These are phyloP conservation scores for Eudyptes chrysolophus DNA, from an alignment of 2,113 vertebrate species.

Conservation along the genomic window DNA sequence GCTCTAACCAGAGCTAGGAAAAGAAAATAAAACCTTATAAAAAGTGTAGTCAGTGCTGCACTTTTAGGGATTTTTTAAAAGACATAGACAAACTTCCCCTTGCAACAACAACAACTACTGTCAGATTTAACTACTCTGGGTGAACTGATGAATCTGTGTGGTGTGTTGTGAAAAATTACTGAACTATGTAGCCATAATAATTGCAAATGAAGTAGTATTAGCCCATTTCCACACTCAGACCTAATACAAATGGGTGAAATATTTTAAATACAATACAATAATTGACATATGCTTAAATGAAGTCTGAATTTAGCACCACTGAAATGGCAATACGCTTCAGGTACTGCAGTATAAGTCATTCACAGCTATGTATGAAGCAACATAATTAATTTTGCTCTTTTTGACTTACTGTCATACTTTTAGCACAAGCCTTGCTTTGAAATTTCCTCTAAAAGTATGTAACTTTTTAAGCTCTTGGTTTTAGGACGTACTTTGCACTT, in stretches of 20 bases:
- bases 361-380: not conserved
- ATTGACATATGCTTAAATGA: not conserved
- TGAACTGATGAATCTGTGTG: not conserved
- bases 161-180: not conserved
- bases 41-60: not conserved
- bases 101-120: not conserved
- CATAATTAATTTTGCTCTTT: not conserved
- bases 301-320: not conserved
- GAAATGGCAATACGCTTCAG: not conserved
- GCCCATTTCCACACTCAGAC: not conserved
- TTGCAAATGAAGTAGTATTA: not conserved
- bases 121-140: not conserved
- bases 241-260: not conserved
- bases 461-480: not conserved
- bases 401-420: not conserved
- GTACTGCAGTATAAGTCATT: not conserved
- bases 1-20: not conserved
- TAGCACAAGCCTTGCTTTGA: not conserved
- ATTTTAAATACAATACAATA: not conserved
- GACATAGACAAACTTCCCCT: fast-evolving
- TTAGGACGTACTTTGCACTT: not conserved
- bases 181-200: not conserved
- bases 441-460: not conserved
- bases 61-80: not conserved
- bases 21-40: not conserved